Conservation (phyloP, 2,113 vertebrate species). For the Elachura formosa region DNA sequence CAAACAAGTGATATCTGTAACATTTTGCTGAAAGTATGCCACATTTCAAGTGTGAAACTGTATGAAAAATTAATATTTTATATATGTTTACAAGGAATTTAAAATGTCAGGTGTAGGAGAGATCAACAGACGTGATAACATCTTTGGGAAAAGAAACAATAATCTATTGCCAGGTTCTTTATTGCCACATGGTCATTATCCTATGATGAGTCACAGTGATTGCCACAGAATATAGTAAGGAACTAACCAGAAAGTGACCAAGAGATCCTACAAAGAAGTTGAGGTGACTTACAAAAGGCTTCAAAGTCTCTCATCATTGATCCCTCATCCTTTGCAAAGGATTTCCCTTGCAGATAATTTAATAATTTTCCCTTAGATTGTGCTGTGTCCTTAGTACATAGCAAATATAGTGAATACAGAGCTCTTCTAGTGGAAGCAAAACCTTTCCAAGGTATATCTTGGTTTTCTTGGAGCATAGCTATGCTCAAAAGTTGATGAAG, state of each 20-base stretch:
- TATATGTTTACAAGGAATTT: background rate
- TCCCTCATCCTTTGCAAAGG: too few species aligned
- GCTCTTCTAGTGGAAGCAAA: background rate
- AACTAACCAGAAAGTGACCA: background rate
- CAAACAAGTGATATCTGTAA: conserved; percentile 21
- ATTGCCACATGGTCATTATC: background rate
- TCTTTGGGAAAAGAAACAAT: background rate
- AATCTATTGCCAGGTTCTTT: background rate
- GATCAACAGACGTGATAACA: background rate
- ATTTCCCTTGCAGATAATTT: background rate
- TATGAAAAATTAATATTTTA: background rate
- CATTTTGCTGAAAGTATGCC: conserved; percentile 24
- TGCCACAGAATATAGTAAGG: background rate
- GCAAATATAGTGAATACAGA: background rate
- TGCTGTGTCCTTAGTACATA: background rate
- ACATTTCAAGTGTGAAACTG: background rate
- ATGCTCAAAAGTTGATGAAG: background rate
- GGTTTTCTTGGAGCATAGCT: background rate
- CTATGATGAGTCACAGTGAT: background rate
- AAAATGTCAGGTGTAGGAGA: background rate
- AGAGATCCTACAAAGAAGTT: background rate
- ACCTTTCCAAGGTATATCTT: background rate
- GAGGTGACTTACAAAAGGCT: background rate
- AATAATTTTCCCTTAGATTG: background rate
- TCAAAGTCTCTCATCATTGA: background rate